Base-by-base conservation (phyloP, 2,888 invertebrate species). In the Unio pictorum region DNA sequence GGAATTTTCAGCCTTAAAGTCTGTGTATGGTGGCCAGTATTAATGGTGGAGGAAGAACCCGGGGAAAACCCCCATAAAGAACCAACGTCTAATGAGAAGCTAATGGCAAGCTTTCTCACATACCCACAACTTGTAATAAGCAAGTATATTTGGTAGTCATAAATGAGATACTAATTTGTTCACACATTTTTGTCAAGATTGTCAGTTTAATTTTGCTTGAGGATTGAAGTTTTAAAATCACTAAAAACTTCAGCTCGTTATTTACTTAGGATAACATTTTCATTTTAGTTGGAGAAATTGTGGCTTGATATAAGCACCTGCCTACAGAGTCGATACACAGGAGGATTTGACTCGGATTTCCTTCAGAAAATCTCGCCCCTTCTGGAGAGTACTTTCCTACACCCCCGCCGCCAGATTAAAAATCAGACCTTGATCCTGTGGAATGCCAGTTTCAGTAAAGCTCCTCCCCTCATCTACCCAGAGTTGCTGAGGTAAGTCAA, bases 361-460 rank as follows among this genome's bases (percentile, higher is more conserved):
- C 79, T 89, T 28, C 61, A 56, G 7, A 69, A 76, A 60, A 62
- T 88, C 59, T 76, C 86, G 20, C 88, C 88, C 7, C 67, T 88
- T 66, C 69, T 88, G 11, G 82, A 83, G 57, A 82, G 74, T 0
- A 85, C 84, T 8, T 84, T 89, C 65, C 71, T 81, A 0, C 86
- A 88, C 69, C 69, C 84, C 0, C 75, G 85, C 56, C 79, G 86
- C 23, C 72, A 75, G 18, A 83, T 89, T 59, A 86, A 85, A 73
- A 84, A 83, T 61, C 84, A 85, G 72, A 80, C 86, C 0, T 57
- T 81, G 15, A 67, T 81, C 6, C 67, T 89, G 23, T 89, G 89
- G 89, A 85, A 81, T 63, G 75, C 83, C 11, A 88, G 87, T 7
- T 88, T 89, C 68, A 77, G 84, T 56, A 78, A 78, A 54, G 73